These are phyloP conservation scores for Sphaeridia pumilis DNA, from an alignment of 2,888 invertebrate species.

Conservation along the genomic window DNA sequence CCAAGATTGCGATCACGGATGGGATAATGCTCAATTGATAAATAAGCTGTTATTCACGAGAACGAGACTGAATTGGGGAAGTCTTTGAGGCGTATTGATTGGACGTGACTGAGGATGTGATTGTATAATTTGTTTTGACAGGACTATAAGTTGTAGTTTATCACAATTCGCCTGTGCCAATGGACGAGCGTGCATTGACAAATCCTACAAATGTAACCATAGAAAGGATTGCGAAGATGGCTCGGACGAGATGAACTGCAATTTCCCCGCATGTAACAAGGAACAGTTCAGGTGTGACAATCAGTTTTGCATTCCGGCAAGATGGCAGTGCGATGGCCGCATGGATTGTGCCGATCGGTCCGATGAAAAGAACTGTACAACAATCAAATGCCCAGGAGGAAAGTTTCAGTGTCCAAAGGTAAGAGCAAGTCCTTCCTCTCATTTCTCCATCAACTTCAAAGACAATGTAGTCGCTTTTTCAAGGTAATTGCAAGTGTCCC, in stretches of 20 bases:
- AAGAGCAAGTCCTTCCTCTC: not conserved
- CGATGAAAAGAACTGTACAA: conserved; percentile 77
- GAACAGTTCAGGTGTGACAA: conserved; percentile 89
- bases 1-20: no score
- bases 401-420: conserved; percentile 33
- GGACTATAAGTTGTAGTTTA: conserved; percentile 17
- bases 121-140: not conserved
- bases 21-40: no score
- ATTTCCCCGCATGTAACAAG: conserved; percentile 73
- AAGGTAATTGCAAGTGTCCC: no score
- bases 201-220: conserved; percentile 66
- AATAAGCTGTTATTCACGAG: no score
- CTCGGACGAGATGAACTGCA: conserved; percentile 68
- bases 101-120: no score
- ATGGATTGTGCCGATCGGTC: conserved; percentile 83
- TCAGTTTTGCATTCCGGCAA: conserved; percentile 77
- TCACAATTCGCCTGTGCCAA: conserved; percentile 60
- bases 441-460: no score
- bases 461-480: no score
- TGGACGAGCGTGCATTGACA: conserved; percentile 69
- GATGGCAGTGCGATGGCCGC: conserved; percentile 66
- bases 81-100: no score
- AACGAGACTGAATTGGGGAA: no score
- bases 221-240: conserved; percentile 76
- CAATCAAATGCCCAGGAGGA: conserved; percentile 66